Conservation (phyloP, 2,113 vertebrate species). For the Trochalopteron elliotii region DNA sequence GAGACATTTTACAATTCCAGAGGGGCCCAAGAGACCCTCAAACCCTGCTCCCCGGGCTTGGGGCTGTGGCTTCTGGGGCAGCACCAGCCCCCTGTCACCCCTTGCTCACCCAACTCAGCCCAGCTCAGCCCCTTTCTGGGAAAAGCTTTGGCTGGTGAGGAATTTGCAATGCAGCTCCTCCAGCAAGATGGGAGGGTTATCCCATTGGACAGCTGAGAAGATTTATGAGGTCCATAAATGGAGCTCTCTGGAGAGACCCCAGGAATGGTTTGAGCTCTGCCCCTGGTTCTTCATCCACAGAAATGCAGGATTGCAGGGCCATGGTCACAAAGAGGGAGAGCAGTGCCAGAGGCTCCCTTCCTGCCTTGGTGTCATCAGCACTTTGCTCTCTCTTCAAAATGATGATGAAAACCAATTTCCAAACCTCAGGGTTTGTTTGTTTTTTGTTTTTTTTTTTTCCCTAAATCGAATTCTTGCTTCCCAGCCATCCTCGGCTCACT, state of each 20-base stretch:
- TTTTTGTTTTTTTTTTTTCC: not conserved
- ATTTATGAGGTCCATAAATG: not conserved
- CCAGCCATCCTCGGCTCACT: not conserved
- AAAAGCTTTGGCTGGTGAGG: not conserved
- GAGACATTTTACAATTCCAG: accelerated
- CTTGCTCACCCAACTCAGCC: not conserved
- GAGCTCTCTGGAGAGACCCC: not conserved
- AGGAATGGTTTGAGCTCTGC: not conserved
- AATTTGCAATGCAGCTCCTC: not conserved
- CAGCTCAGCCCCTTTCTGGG: not conserved
- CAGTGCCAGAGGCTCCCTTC: not conserved
- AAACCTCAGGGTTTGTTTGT: not conserved
- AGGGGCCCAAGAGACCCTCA: accelerated
- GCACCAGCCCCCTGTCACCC: not conserved
- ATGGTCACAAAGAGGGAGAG: not conserved
- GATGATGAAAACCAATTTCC: constrained; percentile 31
- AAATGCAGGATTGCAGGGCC: not conserved
- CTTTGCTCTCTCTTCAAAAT: accelerated
- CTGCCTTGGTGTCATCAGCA: constrained; percentile 2
- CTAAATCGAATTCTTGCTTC: constrained; percentile 40
- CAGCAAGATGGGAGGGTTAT: not conserved
- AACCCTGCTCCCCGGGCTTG: accelerated
- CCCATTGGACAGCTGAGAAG: not conserved
- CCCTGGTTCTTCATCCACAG: not conserved
- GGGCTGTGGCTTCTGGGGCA: not conserved